Conservation (phyloP, 2,113 vertebrate genomes). For the pig (Sus scrofa) region DNA sequence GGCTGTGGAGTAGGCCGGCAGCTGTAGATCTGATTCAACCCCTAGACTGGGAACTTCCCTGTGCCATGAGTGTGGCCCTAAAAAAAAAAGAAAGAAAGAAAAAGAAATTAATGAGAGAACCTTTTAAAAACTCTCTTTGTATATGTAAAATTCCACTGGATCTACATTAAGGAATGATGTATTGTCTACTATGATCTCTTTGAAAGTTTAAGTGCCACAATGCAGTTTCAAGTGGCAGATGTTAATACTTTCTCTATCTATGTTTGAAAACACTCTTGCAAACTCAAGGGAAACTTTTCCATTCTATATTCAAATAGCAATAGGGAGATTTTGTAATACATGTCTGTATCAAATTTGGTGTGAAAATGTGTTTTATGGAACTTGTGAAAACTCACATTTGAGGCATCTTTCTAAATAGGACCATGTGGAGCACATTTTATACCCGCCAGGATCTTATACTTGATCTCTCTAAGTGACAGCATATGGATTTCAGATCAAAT, state of each 20-base stretch:
- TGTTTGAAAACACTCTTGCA: conserved; percentile 45
- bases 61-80: no score
- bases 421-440: conserved; percentile 72
- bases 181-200: neutral
- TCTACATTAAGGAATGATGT: neutral
- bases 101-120: conserved; percentile 15
- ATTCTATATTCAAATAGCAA: conserved; percentile 76
- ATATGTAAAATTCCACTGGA: neutral
- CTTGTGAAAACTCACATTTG: conserved; percentile 77
- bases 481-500: conserved; percentile 77
- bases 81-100: no score
- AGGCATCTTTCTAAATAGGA: conserved; percentile 77
- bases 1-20: no score
- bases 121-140: neutral
- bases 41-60: no score
- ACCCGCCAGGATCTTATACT: conserved; percentile 68
- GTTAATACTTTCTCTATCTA: conserved; percentile 38
- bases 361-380: conserved; percentile 80
- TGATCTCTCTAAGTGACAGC: conserved; percentile 72
- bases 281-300: conserved; percentile 68
- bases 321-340: conserved; percentile 68
- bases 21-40: no score
- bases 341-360: conserved; percentile 80
- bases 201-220: conserved; percentile 3
- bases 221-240: conserved; percentile 34